Evolutionary conservation across 2,113 vertebrate species (phyloP).

Genomic region (Tiliqua scincoides): DNA sequence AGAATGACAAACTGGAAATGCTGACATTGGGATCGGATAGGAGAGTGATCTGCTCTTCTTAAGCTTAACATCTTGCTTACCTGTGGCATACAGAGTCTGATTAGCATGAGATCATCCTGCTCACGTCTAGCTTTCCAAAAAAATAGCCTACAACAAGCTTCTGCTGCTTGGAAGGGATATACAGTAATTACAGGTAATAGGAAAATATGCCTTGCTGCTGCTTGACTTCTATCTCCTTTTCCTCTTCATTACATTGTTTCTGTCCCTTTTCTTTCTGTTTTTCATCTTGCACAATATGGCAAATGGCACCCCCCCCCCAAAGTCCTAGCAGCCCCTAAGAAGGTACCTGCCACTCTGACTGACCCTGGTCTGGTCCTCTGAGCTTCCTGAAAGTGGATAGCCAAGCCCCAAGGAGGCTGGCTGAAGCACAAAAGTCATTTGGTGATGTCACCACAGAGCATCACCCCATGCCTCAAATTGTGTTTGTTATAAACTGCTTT

Average conservation of each 20-base stretch:
- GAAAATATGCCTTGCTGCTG: background rate
- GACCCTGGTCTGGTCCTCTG: background rate
- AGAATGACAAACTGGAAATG: conserved; percentile 46
- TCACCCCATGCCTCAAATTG: background rate
- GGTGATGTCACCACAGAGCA: background rate
- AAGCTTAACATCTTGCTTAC: background rate
- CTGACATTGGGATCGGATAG: background rate
- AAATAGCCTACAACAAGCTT: background rate
- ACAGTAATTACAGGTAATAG: background rate
- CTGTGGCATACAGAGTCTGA: background rate
- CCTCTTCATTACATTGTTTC: background rate
- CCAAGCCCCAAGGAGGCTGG: background rate
- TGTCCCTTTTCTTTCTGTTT: background rate
- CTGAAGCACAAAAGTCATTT: background rate
- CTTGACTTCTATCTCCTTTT: background rate
- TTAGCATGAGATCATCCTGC: background rate
- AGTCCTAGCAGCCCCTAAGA: background rate
- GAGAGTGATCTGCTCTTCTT: background rate
- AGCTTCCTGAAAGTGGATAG: background rate
- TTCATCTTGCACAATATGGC: background rate
- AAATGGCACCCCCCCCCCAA: background rate
- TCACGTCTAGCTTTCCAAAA: background rate
- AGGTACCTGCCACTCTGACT: no score
- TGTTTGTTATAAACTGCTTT: background rate
- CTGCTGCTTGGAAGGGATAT: background rate